Conservation (phyloP, 1,140 invertebrate species). For the Tachypleus tridentatus region DNA sequence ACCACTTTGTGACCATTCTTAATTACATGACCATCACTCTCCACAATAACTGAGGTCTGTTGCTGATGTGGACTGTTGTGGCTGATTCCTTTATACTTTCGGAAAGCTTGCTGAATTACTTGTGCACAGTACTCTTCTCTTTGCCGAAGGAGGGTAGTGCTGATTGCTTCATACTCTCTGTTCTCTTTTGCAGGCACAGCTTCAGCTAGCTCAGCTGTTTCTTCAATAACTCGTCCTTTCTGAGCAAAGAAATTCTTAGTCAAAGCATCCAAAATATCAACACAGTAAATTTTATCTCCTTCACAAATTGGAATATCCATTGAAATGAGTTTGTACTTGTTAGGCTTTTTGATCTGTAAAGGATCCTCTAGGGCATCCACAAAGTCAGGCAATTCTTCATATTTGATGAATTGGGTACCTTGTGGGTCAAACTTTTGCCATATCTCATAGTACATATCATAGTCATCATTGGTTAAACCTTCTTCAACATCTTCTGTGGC, state of each 20-base stretch:
- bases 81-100: constrained; percentile 31
- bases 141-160: constrained; percentile 84
- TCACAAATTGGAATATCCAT: constrained; percentile 98
- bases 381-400: constrained; percentile 87
- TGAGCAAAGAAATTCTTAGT: constrained; percentile 85
- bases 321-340: constrained; percentile 96
- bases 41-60: constrained; percentile 63
- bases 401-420: constrained; percentile 91
- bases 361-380: constrained; percentile 86
- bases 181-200: constrained; percentile 55
- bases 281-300: constrained; percentile 91
- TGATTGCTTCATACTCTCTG: constrained; percentile 78
- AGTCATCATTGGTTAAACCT: constrained; percentile 94
- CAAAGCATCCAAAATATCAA: constrained; percentile 92
- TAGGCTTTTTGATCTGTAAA: constrained; percentile 92
- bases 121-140: constrained; percentile 90
- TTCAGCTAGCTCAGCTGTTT: constrained; percentile 46
- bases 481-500: constrained; percentile 98
- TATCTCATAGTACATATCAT: constrained; percentile 99
- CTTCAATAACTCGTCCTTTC: constrained; percentile 47
- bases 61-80: constrained; percentile 40
- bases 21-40: constrained; percentile 63
- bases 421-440: constrained; percentile 98
- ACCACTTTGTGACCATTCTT: constrained; percentile 79
- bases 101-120: constrained; percentile 86